These are phyloP conservation scores for Oscheius sp. DNA, from an alignment of 2,888 invertebrate species.

Conservation along the genomic window DNA sequence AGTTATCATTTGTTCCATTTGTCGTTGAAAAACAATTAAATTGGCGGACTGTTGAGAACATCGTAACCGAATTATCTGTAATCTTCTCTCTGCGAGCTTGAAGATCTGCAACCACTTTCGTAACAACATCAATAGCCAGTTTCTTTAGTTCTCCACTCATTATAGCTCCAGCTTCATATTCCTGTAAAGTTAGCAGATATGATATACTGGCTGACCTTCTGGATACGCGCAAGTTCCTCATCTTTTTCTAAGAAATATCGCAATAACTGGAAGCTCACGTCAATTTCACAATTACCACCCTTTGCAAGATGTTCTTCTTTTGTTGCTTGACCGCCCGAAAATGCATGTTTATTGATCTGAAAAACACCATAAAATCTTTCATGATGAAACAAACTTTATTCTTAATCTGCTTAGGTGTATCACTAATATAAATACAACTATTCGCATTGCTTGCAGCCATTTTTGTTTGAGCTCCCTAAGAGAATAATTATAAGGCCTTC, in stretches of 20 bases:
- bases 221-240: slow-evolving; percentile 81
- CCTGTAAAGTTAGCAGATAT: slow-evolving; percentile 56
- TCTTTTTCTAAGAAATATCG: slow-evolving; percentile 95
- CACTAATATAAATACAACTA: slow-evolving; percentile 92
- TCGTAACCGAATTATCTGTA: slow-evolving; percentile 84
- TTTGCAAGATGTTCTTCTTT: slow-evolving; percentile 84
- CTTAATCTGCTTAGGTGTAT: slow-evolving; percentile 92
- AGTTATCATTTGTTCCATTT: too few relatives aligned
- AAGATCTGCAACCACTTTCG: slow-evolving; percentile 80
- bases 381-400: slow-evolving; percentile 79
- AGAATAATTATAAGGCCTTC: neutral
- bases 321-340: slow-evolving; percentile 92
- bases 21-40: neutral
- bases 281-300: slow-evolving; percentile 95
- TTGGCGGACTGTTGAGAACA: slow-evolving; percentile 81
- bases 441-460: slow-evolving; percentile 96
- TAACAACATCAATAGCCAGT: slow-evolving; percentile 80
- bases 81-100: slow-evolving; percentile 82
- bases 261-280: slow-evolving; percentile 92
- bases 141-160: slow-evolving; percentile 94
- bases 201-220: slow-evolving; percentile 72
- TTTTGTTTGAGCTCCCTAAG: slow-evolving; percentile 90
- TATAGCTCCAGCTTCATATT: slow-evolving; percentile 86
- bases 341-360: slow-evolving; percentile 90
- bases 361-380: slow-evolving; percentile 24